These are phyloP conservation scores for Salvelinus alpinus DNA, from an alignment of 2,113 vertebrate species.

Conservation along the genomic window DNA sequence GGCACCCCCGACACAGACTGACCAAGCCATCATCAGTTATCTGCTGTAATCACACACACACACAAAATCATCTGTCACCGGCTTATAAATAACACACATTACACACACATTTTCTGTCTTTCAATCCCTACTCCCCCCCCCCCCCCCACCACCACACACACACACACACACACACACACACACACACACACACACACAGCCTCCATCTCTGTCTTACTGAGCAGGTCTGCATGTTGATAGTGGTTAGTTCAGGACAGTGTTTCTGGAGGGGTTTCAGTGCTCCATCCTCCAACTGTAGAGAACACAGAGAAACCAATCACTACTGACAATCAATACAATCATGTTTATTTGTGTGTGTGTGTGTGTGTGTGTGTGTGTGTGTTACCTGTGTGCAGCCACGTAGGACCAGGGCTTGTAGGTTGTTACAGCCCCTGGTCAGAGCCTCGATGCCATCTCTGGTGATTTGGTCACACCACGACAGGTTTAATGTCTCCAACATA, in stretches of 20 bases:
- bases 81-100: too few species aligned
- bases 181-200: background rate
- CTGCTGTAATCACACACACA: slow-evolving; percentile 69
- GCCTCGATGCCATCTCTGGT: slow-evolving; percentile 90
- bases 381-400: slow-evolving; percentile 91
- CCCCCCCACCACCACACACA: slow-evolving; percentile 7
- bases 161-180: slow-evolving; percentile 9
- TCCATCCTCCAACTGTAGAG: slow-evolving; percentile 84
- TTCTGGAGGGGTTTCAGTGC: slow-evolving; percentile 89
- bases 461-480: slow-evolving; percentile 94
- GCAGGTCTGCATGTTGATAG: slow-evolving; percentile 90
- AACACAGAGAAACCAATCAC: background rate
- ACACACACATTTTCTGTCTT: too few species aligned
- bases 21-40: slow-evolving; percentile 89
- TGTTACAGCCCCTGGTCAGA: slow-evolving; percentile 85
- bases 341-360: background rate
- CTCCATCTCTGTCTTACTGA: slow-evolving; percentile 71
- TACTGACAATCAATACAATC: background rate
- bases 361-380: background rate
- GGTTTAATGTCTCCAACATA: slow-evolving; percentile 88
- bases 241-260: slow-evolving; percentile 87
- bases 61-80: background rate
- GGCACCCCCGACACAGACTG: slow-evolving; percentile 86
- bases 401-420: slow-evolving; percentile 85
- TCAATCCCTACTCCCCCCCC: too few species aligned